phyloP scores from a whole-genome alignment of 2,113 vertebrate genomes.

The Maccullochella peelii region DNA sequence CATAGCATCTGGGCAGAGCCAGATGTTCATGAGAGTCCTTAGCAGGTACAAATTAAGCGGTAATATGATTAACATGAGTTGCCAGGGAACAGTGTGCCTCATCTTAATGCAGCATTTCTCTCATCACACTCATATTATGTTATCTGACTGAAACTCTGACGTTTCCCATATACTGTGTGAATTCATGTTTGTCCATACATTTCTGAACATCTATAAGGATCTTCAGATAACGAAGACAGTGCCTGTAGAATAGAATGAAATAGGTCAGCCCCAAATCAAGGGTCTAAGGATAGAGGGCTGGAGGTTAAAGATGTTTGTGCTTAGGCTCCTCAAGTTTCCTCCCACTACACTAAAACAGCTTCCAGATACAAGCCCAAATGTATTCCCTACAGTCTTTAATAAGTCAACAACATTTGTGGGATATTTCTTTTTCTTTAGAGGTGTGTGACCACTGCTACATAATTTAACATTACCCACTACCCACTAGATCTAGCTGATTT shows the following conservation, averaged over 20 bases:
- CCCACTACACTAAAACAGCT: too few relatives aligned
- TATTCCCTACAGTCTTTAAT: neutral
- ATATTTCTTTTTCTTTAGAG: neutral
- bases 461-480: neutral
- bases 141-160: neutral
- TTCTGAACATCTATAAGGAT: neutral
- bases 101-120: slow-evolving; percentile 26
- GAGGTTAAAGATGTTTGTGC: neutral
- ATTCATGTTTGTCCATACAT: neutral
- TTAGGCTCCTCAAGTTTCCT: neutral
- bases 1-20: neutral
- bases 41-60: slow-evolving; percentile 33
- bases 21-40: slow-evolving; percentile 32
- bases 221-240: neutral
- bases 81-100: slow-evolving; percentile 18
- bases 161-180: neutral
- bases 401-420: neutral
- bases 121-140: neutral
- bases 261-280: too few relatives aligned
- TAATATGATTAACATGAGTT: slow-evolving; percentile 29
- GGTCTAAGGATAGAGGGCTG: too few relatives aligned
- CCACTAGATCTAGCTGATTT: neutral
- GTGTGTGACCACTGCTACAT: neutral
- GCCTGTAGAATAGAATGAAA: too few relatives aligned
- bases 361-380: neutral